Percentiles rank a stretch among this genome's conserved stretches.
Evolutionary conservation across 1,140 invertebrate species (phyloP).

Genomic region (Diorhabda elongata): DNA sequence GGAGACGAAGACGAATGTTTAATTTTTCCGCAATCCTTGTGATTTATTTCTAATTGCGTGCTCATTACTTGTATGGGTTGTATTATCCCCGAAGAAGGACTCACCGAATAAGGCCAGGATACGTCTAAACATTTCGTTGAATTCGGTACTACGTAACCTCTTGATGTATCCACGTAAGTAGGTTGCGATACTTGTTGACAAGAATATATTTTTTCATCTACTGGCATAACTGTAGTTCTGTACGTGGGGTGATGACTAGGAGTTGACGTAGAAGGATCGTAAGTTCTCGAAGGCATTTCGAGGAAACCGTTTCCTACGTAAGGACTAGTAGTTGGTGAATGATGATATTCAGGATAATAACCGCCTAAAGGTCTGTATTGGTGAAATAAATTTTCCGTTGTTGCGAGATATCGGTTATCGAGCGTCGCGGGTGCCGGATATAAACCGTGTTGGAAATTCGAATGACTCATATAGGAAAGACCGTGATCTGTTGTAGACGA

Average conservation of each 20-base stretch:
- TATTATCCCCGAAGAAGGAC: constrained; percentile 51
- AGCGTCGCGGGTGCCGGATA: constrained; percentile 65
- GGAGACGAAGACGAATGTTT: constrained; percentile 58
- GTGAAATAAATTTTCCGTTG: constrained; percentile 79
- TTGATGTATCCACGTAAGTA: constrained; percentile 48
- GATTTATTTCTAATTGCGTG: constrained; percentile 29
- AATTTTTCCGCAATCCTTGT: constrained; percentile 47
- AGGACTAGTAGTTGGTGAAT: constrained; percentile 54
- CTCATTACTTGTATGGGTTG: constrained; percentile 49
- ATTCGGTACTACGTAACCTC: constrained; percentile 55
- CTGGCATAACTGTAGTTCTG: constrained; percentile 46
- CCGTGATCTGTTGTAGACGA: constrained; percentile 61
- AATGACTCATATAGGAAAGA: constrained; percentile 67
- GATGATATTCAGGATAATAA: constrained; percentile 76
- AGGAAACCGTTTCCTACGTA: constrained; percentile 79
- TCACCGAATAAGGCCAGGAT: constrained; percentile 49
- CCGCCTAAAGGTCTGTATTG: constrained; percentile 75
- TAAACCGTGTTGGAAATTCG: constrained; percentile 66
- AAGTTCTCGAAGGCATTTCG: constrained; percentile 58
- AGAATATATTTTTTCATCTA: constrained; percentile 60
- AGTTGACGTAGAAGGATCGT: constrained; percentile 52
- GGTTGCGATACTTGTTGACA: constrained; percentile 55
- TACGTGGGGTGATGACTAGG: constrained; percentile 53
- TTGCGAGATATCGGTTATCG: constrained; percentile 69
- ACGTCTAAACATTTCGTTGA: constrained; percentile 46